Evolutionary conservation across 2,888 invertebrate species (phyloP), one percentile per base, ranked within the genome.

Genomic region (Tillus elongatus): DNA sequence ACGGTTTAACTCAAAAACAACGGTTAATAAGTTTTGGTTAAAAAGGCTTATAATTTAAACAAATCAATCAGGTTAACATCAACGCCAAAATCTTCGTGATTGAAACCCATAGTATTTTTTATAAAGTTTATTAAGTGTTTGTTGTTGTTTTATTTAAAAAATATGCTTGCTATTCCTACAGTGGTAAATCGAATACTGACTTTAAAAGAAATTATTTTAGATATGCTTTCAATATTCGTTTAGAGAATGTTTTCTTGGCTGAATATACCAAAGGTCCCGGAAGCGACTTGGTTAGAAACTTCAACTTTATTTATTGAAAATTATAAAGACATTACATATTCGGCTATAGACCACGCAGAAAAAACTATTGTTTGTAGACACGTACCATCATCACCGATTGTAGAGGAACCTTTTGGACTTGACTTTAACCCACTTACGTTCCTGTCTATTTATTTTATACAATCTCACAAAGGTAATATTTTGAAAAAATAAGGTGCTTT

Each of bases 391-490:
- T 37, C 61, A 35, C 55, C 58, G 4, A 47, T 64, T 15, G 60
- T 57, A 35, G 61, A 58, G 40, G 58, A 59, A 48, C 72, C 69
- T 28, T 65, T 72, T 26, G 75, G 73, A 35, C 61, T 74, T 32
- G 61, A 69, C 44, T 79, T 74, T 47, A 67, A 68, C 2, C 79
- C 80, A 1, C 50, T 79, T 35, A 75, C 72, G 44, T 75, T 77
- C 53, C 61, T 78, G 44, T 71, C 75, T 13, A 63, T 72, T 48
- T 82, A 69, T 64, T 73, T 73, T 60, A 68, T 81, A 49, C 72
- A 77, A 50, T 71, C 76, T 12, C 73, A 74, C 55, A 75, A 77
- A 80, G 82, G 82, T 82, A 62, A 52, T 42, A 40, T 27, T 37
- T 31, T 14, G 6, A 19, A 19, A 19, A 19, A 19, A 19, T 6